phyloP scores from a whole-genome alignment of 2,797 vertebrate genomes.

The Tokudaia tokunoshimensis region DNA sequence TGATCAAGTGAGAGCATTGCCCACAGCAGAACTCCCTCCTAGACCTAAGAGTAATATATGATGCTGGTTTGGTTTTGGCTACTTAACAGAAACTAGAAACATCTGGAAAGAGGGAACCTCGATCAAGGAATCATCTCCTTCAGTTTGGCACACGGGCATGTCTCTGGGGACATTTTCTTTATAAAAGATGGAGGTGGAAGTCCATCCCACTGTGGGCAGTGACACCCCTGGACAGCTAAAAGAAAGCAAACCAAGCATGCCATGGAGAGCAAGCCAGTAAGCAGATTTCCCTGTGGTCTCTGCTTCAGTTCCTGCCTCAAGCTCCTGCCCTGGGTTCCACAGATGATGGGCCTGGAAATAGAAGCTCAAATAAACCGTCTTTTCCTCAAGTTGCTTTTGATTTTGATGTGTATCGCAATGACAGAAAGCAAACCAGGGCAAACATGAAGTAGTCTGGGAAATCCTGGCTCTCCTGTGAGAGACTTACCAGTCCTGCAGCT shows the following conservation, averaged over 20 bases:
- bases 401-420: background rate
- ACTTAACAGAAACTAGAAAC: background rate
- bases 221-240: background rate
- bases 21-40: background rate
- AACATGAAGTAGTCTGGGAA: background rate
- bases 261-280: background rate
- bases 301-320: background rate
- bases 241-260: background rate
- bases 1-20: too few species aligned
- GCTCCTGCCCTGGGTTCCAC: background rate
- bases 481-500: background rate
- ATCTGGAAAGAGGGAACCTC: background rate
- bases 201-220: too few species aligned
- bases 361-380: background rate
- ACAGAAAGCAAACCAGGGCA: background rate
- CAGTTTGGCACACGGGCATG: too few species aligned
- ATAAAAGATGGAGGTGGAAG: background rate
- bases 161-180: background rate
- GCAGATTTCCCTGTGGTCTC: background rate
- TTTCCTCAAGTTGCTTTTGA: background rate
- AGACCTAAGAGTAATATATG: background rate
- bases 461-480: background rate
- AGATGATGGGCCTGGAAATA: background rate
- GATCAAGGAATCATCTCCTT: background rate
- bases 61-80: background rate